Evolutionary conservation across 1,140 invertebrate species (phyloP), one percentile per base, ranked within the genome.

Genomic region (Atta cephalotes): DNA sequence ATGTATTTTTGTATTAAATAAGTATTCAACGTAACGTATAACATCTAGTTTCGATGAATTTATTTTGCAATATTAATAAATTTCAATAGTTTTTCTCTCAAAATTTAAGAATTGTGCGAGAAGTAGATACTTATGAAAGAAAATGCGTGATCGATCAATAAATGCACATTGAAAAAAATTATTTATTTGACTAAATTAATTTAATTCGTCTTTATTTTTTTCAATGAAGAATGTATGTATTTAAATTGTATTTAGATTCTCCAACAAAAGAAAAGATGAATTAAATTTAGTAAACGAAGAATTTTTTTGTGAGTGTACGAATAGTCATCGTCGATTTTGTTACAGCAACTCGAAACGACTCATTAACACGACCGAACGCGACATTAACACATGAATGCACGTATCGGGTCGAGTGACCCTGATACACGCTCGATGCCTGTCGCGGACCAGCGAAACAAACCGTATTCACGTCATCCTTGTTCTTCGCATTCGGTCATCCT

Each of bases 361-460:
- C 86, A 56, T 87, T 87, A 77, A 76, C 81, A 85, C 62, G 21
- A 45, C 53, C 82, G 87, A 58, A 72, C 76, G 62, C 80, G 88
- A 87, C 72, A 87, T 87, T 91, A 66, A 74, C 58, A 78, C 74
- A 88, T 63, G 71, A 71, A 62, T 88, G 14, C 65, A 28, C 58
- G 45, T 49, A 77, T 86, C 58, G 25, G 49, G 25, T 25, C 53
- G 74, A 60, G 76, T 91, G 87, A 90, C 91, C 91, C 91, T 92
- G 88, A 91, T 91, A 72, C 51, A 39, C 49, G 58, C 16, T 28
- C 86, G 78, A 77, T 88, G 80, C 74, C 39, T n/a, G 81, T 65
- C 72, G 78, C 53, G 58, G 82, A 79, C 31, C 65, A 58, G 14
- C 35, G 63, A 45, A 31, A 21, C 58, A 85, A 65, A 77, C 39